Base-by-base conservation (phyloP, 2,797 vertebrate species). In the Gymnopithys bicolor region DNA sequence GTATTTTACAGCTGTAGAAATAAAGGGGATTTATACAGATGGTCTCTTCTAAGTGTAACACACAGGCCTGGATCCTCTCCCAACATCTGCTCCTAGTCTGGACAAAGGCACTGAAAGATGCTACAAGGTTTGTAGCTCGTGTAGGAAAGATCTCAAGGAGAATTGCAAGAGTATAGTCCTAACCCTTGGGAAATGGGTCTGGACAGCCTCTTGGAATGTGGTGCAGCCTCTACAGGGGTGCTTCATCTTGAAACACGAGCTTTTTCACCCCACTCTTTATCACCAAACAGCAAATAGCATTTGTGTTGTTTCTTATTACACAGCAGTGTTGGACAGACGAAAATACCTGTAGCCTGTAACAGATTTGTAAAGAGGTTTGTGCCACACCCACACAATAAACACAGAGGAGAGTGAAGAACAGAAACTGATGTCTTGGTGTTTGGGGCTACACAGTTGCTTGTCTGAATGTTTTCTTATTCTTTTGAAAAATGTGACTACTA, bases 71-170 rank as follows among this genome's bases (percentile, higher is more conserved):
- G 96, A 96, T 84, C 74, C 51, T 90, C 93, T 96, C 93, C 96
- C 95, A 96, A 81, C 92, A 95, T 95, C 94, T 96, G 95, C 84
- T 96, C 77, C 56, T 88, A 69, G 90, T 93, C 83, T 89, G 90
- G 60, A 73, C 37, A 77, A 76, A 87, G 77, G 56, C 39, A 95
- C 55, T 51, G 83, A 83, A 89, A 82, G 74, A 80, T 11, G 35
- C 69, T 83, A 70, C 52, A 68, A 80, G 71, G 77, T 90, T 59
- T 93, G 74, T 32, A 90, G 87, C 70, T 91, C 70, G 60, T 84
- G 59, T 80, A 89, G 90, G 82, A 80, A 88, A 81, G 77, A 87
- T 64, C 73, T 79, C 66, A 46, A 11, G 59, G 75, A 95, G 89
- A 95, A 89, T 35, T 82, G 71, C 83, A 89, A 87, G 32, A 76